Conservation (phyloP, 2,797 vertebrate species). For the Morus bassanus region DNA sequence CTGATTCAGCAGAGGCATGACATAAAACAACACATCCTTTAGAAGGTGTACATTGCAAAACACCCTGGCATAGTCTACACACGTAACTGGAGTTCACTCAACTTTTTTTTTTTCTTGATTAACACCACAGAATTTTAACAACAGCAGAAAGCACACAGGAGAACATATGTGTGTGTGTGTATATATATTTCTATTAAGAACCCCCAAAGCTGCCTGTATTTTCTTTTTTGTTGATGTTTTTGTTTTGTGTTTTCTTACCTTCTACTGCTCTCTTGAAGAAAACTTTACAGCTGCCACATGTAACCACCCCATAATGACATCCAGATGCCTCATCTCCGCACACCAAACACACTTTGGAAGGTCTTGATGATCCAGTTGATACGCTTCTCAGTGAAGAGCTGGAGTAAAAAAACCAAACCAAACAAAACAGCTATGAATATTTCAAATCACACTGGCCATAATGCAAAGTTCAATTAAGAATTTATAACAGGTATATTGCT, state of each 20-base stretch:
- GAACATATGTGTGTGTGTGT: not conserved
- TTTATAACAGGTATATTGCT: not conserved
- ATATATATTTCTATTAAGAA: not conserved
- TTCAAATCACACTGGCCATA: not conserved
- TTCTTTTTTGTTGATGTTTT: not conserved
- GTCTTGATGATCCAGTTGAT: conserved; percentile 86
- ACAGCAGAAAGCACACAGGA: not conserved
- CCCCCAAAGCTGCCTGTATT: rapidly evolving
- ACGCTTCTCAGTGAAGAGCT: conserved; percentile 93
- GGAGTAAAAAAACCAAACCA: conserved; percentile 40
- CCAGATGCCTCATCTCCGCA: conserved; percentile 98
- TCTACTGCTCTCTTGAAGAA: conserved; percentile 99
- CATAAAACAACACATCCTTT: not conserved
- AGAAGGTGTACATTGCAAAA: not conserved
- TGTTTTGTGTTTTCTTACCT: conserved; percentile 80
- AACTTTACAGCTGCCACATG: conserved; percentile 99
- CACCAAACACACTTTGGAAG: conserved; percentile 98
- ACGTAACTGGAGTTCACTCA: not conserved
- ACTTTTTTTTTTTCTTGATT: not conserved
- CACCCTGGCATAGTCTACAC: not conserved
- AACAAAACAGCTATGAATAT: conserved; percentile 14
- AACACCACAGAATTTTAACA: not conserved
- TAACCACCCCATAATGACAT: conserved; percentile 98
- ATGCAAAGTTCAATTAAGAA: conserved; percentile 33
- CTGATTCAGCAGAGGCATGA: not conserved